Base-by-base conservation (phyloP, 2,797 vertebrate genomes). In the Arvicola amphibius region DNA sequence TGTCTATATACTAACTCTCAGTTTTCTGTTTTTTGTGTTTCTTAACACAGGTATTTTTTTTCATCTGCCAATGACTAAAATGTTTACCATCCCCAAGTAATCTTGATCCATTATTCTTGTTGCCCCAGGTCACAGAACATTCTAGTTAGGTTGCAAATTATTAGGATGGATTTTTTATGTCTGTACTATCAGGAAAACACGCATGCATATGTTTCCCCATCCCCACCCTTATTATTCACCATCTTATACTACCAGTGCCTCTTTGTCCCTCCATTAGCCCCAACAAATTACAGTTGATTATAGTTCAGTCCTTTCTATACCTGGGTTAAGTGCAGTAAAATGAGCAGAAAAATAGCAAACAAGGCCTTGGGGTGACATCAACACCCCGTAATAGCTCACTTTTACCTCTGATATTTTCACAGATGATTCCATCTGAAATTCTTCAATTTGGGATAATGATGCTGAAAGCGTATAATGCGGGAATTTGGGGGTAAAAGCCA, bases 311-410 rank as follows among this genome's bases (percentile, higher is more conserved):
- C 91, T 69, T 88, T 94, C 95, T 97, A 89, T 73, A 73, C n/a
- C n/a, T n/a, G 78, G 92, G 94, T 94, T 95, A 96, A 97, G 91
- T 85, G 91, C 84, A 92, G 46, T 73, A 90, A 97, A 97, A 98
- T 97, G 94, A 96, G 83, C 73, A 97, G 94, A 88, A 95, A 96
- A 95, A 78, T 85, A 93, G 81, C 93, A 94, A 96, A 93, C 74
- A 94, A 73, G 92, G 86, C 88, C 92, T 95, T 4, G 1, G 65
- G 61, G 78, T 92, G 80, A 94, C 73, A 94, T 61, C 59, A 73
- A 67, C 78, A 56, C 73, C 77, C 94, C 32, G 29, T 80, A 94
- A 97, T 91, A 79, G 78, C 71, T 95, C 61, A 94, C 94, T 96
- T 92, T 94, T 92, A 84, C 94, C 89, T 97, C 95, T 0, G 2